Base-by-base conservation (phyloP, 1,140 invertebrate species). In the Diachasmimorpha longicaudata region DNA sequence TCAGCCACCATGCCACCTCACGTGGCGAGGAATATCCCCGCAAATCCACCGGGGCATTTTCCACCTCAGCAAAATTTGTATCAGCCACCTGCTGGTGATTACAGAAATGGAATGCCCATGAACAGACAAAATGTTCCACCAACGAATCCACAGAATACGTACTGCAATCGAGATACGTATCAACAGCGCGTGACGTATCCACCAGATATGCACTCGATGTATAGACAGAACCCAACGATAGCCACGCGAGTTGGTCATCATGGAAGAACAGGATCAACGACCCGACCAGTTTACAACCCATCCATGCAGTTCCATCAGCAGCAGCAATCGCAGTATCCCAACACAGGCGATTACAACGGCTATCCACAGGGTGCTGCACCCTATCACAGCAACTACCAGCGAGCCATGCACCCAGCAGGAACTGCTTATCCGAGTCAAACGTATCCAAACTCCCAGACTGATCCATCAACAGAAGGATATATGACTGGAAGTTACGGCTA, bases 191-290 rank as follows among this genome's bases (percentile, higher is more conserved):
- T 87, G 19, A 70, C 85, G 1, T 88, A 87, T 39, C 80, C 82
- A 11, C 89, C 79, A 23, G 89, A 90, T 48, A 89, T 93, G 37
- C 92, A 93, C 81, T 89, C 92, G 0, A 85, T 90, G 25, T 87
- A 91, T 76, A 82, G 92, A 63, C 92, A 88, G 70, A 83, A 79
- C 44, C 86, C 85, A 21, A 21, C 69, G 2, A 72, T 77, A 25
- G 74, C 78, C 9, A 72, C 81, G 37, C 74, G 82, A 70, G 68
- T 78, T 14, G 55, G 79, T 19, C 87, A 88, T 66, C 84, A 86
- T 37, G 31, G 78, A 0, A 81, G 84, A 58, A 55, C 83, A 1
- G 76, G 78, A 0, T 68, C 73, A 23, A 44, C 81, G 0, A 77
- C 84, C 0, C 83, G 85, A 48, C 78, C 83, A 0, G 80, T 85